Conservation (phyloP, 1,140 invertebrate genomes). For the Leguminivora glycinivorella region DNA sequence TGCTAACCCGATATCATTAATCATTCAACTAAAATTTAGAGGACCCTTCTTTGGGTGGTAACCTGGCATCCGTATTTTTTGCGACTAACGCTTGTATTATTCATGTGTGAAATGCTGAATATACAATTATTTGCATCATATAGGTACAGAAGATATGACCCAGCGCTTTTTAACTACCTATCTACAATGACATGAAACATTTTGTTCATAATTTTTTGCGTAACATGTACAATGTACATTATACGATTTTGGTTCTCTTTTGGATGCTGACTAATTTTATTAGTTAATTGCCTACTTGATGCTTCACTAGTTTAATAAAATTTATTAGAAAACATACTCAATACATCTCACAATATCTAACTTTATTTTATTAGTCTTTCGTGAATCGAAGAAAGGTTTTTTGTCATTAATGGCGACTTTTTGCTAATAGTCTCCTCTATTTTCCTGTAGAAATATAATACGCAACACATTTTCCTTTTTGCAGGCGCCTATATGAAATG, state of each 20-base stretch:
- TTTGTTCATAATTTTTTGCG: too few species aligned
- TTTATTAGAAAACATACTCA: too few species aligned
- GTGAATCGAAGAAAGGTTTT: not conserved
- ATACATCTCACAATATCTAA: not conserved
- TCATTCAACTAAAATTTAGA: slow-evolving; percentile 64
- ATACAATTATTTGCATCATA: slow-evolving; percentile 9
- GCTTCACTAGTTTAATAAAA: too few species aligned
- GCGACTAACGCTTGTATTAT: slow-evolving; percentile 10
- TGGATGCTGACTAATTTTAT: too few species aligned
- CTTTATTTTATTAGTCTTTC: not conserved
- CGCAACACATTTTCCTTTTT: slow-evolving; percentile 58
- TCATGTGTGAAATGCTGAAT: slow-evolving; percentile 6
- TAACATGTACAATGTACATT: not conserved
- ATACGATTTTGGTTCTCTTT: not conserved
- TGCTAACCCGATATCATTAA: slow-evolving; percentile 65
- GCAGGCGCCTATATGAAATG: slow-evolving; percentile 34
- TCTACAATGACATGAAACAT: not conserved
- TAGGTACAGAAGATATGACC: not conserved
- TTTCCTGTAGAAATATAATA: slow-evolving; percentile 13
- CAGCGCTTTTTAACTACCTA: not conserved
- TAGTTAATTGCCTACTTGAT: too few species aligned
- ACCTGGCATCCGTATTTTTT: slow-evolving; percentile 32
- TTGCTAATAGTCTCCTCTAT: not conserved
- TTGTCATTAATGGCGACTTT: not conserved
- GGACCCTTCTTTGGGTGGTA: slow-evolving; percentile 41